phyloP scores from a whole-genome alignment of 1,140 invertebrate genomes.

The Venustaconcha ellipsiformis region DNA sequence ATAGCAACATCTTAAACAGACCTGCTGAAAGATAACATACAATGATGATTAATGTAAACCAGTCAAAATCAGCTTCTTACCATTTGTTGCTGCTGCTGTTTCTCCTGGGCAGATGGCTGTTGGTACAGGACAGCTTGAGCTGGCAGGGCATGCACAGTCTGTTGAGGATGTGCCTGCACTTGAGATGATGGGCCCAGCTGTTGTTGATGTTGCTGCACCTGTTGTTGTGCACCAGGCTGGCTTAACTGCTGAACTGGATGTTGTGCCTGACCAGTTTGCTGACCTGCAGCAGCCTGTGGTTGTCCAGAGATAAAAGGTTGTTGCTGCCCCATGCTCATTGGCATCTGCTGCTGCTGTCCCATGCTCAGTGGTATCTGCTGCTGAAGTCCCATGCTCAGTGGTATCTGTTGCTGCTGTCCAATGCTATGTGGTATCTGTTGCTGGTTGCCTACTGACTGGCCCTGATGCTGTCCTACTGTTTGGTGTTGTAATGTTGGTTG shows the following conservation, averaged over 20 bases:
- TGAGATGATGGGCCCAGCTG: conserved; percentile 3
- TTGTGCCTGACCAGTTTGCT: neutral
- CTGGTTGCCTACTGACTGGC: no score
- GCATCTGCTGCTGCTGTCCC: no score
- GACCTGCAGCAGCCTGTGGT: neutral
- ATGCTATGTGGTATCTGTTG: no score
- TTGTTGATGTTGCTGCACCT: conserved; percentile 6
- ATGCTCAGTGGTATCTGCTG: no score
- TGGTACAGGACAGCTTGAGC: conserved; percentile 2
- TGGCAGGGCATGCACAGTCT: neutral
- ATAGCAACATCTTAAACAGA: no score
- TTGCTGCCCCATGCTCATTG: neutral
- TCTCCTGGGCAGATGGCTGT: conserved; percentile 4
- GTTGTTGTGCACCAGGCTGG: conserved; percentile 7
- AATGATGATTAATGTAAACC: no score
- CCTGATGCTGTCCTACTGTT: no score
- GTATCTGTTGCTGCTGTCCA: no score
- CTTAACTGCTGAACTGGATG: neutral
- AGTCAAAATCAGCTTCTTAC: neutral
- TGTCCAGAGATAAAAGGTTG: conserved; percentile 5
- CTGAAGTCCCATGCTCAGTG: no score
- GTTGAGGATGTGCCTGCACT: conserved; percentile 3
- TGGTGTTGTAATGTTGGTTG: no score
- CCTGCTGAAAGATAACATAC: no score
- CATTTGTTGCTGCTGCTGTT: conserved; percentile 5